phyloP scores from a whole-genome alignment of 2,797 vertebrate genomes.

The Perdix hodgsoniae region DNA sequence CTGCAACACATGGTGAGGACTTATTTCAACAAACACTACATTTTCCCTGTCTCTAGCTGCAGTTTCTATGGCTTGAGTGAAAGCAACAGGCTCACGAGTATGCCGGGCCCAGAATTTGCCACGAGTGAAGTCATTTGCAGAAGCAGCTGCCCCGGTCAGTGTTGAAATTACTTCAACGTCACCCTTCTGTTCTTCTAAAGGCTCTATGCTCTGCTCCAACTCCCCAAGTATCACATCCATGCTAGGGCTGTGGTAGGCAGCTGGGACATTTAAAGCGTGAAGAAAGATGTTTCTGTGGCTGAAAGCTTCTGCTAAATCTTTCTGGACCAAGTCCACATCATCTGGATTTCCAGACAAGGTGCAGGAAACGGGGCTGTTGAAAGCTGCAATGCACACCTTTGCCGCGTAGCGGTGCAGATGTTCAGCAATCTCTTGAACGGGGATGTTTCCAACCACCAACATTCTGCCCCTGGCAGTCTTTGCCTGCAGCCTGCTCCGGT shows the following conservation, averaged over 20 bases:
- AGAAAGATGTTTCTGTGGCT: slow-evolving; percentile 84
- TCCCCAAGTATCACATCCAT: slow-evolving; percentile 86
- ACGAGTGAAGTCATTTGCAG: slow-evolving; percentile 80
- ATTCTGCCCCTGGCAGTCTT: slow-evolving; percentile 87
- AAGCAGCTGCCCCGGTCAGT: slow-evolving; percentile 79
- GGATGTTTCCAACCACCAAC: slow-evolving; percentile 87
- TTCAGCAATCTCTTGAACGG: slow-evolving; percentile 78
- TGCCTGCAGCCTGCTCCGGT: slow-evolving; percentile 85
- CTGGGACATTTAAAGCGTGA: slow-evolving; percentile 82
- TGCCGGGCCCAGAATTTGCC: slow-evolving; percentile 88
- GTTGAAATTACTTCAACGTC: slow-evolving; percentile 86
- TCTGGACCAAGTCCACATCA: slow-evolving; percentile 74
- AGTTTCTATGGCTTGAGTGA: slow-evolving; percentile 81
- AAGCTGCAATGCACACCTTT: slow-evolving; percentile 84
- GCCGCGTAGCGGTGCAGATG: slow-evolving; percentile 74
- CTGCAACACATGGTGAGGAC: slow-evolving; percentile 83
- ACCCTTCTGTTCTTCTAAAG: slow-evolving; percentile 76
- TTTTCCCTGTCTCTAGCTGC: slow-evolving; percentile 73
- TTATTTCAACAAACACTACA: slow-evolving; percentile 88
- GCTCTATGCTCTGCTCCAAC: slow-evolving; percentile 75
- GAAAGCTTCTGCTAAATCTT: slow-evolving; percentile 74
- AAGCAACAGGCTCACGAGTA: slow-evolving; percentile 85
- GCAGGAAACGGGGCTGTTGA: slow-evolving; percentile 88
- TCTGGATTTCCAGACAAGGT: slow-evolving; percentile 87
- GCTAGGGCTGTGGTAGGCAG: slow-evolving; percentile 89